Evolutionary conservation across 1,140 invertebrate genomes (phyloP).

Genomic region (Triops cancriformis): DNA sequence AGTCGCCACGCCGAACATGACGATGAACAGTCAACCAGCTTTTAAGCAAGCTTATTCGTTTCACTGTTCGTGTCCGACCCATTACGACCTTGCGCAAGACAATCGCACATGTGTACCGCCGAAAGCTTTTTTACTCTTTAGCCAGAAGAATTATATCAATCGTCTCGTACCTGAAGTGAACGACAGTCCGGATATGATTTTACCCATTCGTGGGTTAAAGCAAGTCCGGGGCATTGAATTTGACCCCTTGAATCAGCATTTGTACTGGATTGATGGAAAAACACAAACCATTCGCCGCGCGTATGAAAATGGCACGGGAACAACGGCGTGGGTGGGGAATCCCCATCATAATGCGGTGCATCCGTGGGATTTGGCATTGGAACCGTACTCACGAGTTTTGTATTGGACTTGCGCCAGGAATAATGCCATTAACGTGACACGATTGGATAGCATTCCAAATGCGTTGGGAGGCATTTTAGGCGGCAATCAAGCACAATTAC

Average conservation of each 20-base stretch:
- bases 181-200: slow-evolving; percentile 70
- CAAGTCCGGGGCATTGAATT: slow-evolving; percentile 73
- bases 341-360: slow-evolving; percentile 40
- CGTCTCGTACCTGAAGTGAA: slow-evolving; percentile 62
- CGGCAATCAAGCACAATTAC: slow-evolving; percentile 46
- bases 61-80: slow-evolving; percentile 74
- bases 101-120: slow-evolving; percentile 74
- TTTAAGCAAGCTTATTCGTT: slow-evolving; percentile 31
- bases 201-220: slow-evolving; percentile 69
- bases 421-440: slow-evolving; percentile 81
- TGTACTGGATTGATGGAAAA: slow-evolving; percentile 80
- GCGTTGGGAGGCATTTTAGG: slow-evolving; percentile 62
- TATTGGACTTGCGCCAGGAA: slow-evolving; percentile 78
- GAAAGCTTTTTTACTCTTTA: slow-evolving; percentile 73
- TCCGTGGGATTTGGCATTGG: slow-evolving; percentile 76
- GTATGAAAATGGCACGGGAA: slow-evolving; percentile 55
- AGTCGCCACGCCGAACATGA: background rate
- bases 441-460: slow-evolving; percentile 49
- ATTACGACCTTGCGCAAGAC: slow-evolving; percentile 60
- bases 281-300: slow-evolving; percentile 62
- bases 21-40: background rate
- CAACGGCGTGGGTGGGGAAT: slow-evolving; percentile 48
- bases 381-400: slow-evolving; percentile 67
- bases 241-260: slow-evolving; percentile 63
- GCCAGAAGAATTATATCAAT: slow-evolving; percentile 70